Evolutionary conservation across 2,113 vertebrate genomes (phyloP).

Genomic region (Tamias sibiricus): DNA sequence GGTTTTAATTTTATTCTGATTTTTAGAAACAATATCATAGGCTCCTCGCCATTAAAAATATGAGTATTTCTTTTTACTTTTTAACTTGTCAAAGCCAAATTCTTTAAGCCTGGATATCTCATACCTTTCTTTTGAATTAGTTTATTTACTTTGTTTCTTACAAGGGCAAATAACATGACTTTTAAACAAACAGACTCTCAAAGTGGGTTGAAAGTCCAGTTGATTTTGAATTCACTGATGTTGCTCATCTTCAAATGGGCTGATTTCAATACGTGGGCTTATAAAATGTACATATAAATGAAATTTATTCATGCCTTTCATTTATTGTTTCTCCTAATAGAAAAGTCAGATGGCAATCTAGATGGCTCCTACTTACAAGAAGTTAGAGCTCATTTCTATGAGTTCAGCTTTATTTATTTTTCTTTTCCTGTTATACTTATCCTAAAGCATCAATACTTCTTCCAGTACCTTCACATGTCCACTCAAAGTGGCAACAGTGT

Average conservation of each 20-base stretch:
- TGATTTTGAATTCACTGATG: constrained; percentile 36
- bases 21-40: neutral
- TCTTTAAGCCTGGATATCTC: constrained; percentile 18
- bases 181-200: constrained; percentile 45
- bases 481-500: neutral
- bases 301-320: constrained; percentile 26
- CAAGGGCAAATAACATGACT: constrained; percentile 43
- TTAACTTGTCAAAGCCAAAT: constrained; percentile 13
- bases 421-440: neutral
- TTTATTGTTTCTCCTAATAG: constrained; percentile 10
- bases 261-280: constrained; percentile 23
- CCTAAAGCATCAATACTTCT: neutral
- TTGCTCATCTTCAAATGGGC: neutral
- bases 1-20: neutral
- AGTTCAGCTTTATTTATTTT: neutral
- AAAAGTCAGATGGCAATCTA: neutral
- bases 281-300: neutral
- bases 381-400: neutral
- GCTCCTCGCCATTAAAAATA: neutral
- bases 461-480: neutral
- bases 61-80: neutral
- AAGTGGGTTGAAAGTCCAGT: neutral
- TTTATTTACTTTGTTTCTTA: constrained; percentile 39
- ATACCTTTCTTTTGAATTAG: neutral
- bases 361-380: neutral